phyloP scores from a whole-genome alignment of 2,888 invertebrate species.

The Eupithecia subumbrata region DNA sequence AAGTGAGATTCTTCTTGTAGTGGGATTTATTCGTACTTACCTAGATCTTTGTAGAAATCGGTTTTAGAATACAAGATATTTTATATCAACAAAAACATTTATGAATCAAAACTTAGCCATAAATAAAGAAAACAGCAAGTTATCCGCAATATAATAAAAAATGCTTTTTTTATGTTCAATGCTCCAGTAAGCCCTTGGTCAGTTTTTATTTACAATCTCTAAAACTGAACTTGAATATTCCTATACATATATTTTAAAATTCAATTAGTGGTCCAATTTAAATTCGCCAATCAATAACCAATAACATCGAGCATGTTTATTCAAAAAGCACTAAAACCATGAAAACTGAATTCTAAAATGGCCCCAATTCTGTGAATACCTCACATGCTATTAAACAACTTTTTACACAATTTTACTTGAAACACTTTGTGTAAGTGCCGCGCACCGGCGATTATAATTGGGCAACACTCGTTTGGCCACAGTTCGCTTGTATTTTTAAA shows the following conservation, averaged over 20 bases:
- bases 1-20: background rate
- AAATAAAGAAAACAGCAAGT: too few species aligned
- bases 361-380: background rate
- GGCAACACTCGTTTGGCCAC: slow-evolving; percentile 11
- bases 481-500: background rate
- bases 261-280: background rate
- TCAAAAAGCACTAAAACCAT: slow-evolving; percentile 22
- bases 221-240: background rate
- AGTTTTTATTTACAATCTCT: background rate
- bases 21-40: too few species aligned
- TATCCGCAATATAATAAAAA: too few species aligned
- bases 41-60: too few species aligned
- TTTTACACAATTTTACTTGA: slow-evolving; percentile 46
- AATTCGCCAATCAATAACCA: slow-evolving; percentile 10
- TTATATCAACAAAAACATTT: too few species aligned
- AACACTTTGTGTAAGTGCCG: slow-evolving; percentile 36
- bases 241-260: background rate
- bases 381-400: slow-evolving; percentile 45
- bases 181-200: too few species aligned
- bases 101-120: too few species aligned
- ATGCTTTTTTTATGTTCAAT: too few species aligned
- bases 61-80: too few species aligned
- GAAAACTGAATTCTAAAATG: slow-evolving; percentile 22
- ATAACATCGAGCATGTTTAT: slow-evolving; percentile 1
- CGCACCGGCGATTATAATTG: slow-evolving; percentile 14